phyloP scores from a whole-genome alignment of 2,888 invertebrate genomes.

The Pollenia griseotomentosa region DNA sequence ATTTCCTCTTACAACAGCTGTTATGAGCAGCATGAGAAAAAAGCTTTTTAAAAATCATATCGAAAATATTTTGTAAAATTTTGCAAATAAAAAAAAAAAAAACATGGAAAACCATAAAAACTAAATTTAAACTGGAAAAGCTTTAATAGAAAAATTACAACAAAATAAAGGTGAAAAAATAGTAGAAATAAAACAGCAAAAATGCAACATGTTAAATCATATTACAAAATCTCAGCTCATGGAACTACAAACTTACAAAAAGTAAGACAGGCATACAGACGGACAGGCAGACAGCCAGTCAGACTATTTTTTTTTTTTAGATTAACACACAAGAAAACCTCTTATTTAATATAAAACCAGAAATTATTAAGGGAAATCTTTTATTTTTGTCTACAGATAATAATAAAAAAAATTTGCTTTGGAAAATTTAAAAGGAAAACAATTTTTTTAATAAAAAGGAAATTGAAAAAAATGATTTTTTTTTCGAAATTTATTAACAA shows the following conservation, averaged over 20 bases:
- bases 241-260: background rate
- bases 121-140: slow-evolving; percentile 24
- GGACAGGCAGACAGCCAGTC: background rate
- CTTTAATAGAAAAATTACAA: slow-evolving; percentile 46
- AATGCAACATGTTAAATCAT: slow-evolving; percentile 68
- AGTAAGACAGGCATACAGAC: slow-evolving; percentile 2
- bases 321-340: background rate
- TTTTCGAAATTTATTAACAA: background rate
- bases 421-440: background rate
- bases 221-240: slow-evolving; percentile 63
- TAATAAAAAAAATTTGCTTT: background rate
- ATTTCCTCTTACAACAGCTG: slow-evolving; percentile 11
- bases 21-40: slow-evolving; percentile 13
- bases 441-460: slow-evolving; percentile 21
- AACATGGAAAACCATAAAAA: slow-evolving; percentile 18
- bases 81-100: background rate
- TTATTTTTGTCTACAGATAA: background rate
- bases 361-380: slow-evolving; percentile 48
- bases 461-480: slow-evolving; percentile 8
- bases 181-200: slow-evolving; percentile 39
- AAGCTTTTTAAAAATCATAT: slow-evolving; percentile 27
- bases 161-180: slow-evolving; percentile 21
- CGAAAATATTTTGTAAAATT: slow-evolving; percentile 17
- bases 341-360: slow-evolving; percentile 38
- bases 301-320: background rate